Percentiles rank a stretch among this genome's conserved stretches.
These are phyloP conservation scores for Recurvirostra avosetta DNA, from an alignment of 2,113 vertebrate species.

Conservation along the genomic window DNA sequence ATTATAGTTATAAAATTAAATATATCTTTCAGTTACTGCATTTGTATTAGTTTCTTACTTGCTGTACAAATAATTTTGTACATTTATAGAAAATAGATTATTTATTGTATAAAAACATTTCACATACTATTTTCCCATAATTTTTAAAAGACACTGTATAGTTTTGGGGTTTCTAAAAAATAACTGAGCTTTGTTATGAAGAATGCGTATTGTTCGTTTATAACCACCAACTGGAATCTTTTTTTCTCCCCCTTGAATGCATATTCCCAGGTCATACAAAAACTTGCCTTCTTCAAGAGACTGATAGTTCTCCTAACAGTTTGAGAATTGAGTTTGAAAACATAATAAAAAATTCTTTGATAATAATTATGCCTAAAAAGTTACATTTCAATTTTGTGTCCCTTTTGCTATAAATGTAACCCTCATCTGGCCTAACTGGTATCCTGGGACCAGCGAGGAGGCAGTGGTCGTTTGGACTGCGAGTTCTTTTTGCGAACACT, in stretches of 20 bases:
- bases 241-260: rapidly evolving
- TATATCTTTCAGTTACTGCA: constrained; percentile 15
- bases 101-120: constrained; percentile 68
- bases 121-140: not conserved
- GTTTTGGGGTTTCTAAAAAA: not conserved
- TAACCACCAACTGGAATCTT: not conserved
- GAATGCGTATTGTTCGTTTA: not conserved
- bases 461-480: not conserved
- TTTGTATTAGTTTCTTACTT: constrained; percentile 12
- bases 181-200: not conserved
- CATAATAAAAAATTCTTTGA: not conserved
- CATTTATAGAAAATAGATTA: constrained; percentile 53
- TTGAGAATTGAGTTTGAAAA: not conserved
- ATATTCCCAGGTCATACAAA: not conserved
- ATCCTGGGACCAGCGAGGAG: not conserved
- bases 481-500: not conserved
- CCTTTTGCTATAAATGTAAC: not conserved
- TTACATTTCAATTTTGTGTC: not conserved
- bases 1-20: constrained; percentile 43
- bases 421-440: not conserved
- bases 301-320: not conserved
- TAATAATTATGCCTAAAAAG: not conserved
- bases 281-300: not conserved
- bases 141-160: not conserved
- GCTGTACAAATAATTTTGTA: constrained; percentile 43